Evolutionary conservation across 2,113 vertebrate genomes (phyloP).

Genomic region (Phasianus colchicus): DNA sequence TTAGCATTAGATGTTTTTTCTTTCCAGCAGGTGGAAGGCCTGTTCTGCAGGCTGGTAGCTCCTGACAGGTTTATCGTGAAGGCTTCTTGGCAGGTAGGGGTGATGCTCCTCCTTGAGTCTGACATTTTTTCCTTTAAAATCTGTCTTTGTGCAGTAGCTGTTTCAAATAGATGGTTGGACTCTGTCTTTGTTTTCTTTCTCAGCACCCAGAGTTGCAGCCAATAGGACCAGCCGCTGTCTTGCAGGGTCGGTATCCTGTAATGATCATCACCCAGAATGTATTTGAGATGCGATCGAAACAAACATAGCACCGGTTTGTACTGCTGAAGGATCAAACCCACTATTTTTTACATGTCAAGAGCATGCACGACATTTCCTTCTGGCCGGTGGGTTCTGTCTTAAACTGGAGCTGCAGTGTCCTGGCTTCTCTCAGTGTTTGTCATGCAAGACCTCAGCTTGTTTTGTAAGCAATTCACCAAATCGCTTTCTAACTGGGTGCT

Average conservation of each 20-base stretch:
- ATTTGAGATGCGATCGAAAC: background rate
- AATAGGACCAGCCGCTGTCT: background rate
- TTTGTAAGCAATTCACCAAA: slow-evolving; percentile 13
- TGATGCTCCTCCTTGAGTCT: slow-evolving; percentile 9
- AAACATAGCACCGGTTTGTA: rapidly evolving
- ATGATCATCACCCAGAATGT: background rate
- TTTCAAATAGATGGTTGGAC: background rate
- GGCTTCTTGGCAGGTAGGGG: slow-evolving; percentile 62
- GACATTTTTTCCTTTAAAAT: background rate
- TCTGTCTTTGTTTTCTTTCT: background rate
- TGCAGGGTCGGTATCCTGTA: background rate
- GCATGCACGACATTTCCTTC: background rate
- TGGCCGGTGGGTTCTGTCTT: background rate
- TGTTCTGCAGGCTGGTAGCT: slow-evolving; percentile 43
- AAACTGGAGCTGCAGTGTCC: background rate
- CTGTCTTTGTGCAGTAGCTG: background rate
- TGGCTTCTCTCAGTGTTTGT: background rate
- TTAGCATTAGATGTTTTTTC: slow-evolving; percentile 30
- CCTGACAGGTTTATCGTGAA: slow-evolving; percentile 40
- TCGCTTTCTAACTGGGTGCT: slow-evolving; percentile 41
- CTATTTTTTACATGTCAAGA: background rate
- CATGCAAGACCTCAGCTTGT: slow-evolving; percentile 10
- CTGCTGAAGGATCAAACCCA: background rate
- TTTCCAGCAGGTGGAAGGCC: slow-evolving; percentile 59
- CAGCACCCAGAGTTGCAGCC: background rate